phyloP scores from a whole-genome alignment of 2,888 invertebrate species.

The Archips crataeganus region DNA sequence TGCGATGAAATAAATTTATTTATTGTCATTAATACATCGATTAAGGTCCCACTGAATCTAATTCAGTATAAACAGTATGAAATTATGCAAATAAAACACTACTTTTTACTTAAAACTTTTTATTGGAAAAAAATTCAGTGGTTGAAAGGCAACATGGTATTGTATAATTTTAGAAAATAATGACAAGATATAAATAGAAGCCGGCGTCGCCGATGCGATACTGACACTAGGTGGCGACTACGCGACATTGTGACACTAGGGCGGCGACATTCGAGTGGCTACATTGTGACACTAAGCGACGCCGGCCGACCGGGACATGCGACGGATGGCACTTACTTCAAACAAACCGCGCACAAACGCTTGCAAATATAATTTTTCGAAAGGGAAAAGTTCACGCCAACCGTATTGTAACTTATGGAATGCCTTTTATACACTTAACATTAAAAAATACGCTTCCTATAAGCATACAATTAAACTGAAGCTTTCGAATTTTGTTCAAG shows the following conservation, averaged over 20 bases:
- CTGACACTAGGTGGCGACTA: constrained; percentile 17
- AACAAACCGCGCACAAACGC: constrained; percentile 66
- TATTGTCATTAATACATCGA: background rate
- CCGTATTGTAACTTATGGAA: constrained; percentile 80
- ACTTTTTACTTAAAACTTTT: constrained; percentile 80
- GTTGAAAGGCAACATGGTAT: constrained; percentile 86
- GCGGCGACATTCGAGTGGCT: background rate
- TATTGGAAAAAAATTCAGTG: constrained; percentile 85
- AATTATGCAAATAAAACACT: constrained; percentile 70
- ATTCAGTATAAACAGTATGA: background rate
- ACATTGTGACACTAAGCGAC: constrained; percentile 11
- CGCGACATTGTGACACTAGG: constrained; percentile 12
- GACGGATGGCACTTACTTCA: constrained; percentile 76
- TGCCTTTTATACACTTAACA: constrained; percentile 82
- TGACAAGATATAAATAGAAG: constrained; percentile 63
- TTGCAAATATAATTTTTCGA: constrained; percentile 64
- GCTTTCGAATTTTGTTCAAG: constrained; percentile 68
- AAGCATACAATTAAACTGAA: constrained; percentile 70
- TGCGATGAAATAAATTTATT: background rate
- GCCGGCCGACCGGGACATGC: constrained; percentile 48
- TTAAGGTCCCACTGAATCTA: background rate
- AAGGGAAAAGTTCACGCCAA: constrained; percentile 70
- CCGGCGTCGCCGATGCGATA: constrained; percentile 54
- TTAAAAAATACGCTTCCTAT: constrained; percentile 75
- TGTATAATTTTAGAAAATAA: constrained; percentile 78